Conservation (phyloP, 2,113 vertebrate species). For the Pithys albifrons region DNA sequence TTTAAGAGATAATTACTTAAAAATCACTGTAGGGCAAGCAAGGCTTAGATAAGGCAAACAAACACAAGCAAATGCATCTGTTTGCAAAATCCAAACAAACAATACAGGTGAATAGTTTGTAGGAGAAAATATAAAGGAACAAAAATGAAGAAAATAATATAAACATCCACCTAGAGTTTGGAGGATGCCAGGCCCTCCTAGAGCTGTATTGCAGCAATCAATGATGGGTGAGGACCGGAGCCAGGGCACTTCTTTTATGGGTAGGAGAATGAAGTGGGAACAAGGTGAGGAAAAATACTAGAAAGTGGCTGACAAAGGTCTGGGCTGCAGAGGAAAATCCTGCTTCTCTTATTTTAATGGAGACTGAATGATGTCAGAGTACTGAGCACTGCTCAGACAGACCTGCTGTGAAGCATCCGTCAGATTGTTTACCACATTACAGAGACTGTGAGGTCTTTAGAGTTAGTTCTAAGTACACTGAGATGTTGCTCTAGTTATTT, state of each 20-base stretch:
- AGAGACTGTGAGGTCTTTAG: background rate
- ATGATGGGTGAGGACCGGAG: background rate
- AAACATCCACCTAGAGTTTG: background rate
- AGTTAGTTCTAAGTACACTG: background rate
- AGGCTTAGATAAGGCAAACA: background rate
- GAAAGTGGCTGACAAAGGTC: background rate
- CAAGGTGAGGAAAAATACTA: background rate
- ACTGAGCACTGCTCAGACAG: background rate
- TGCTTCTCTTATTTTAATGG: background rate
- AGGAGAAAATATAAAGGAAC: background rate
- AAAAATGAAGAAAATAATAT: background rate
- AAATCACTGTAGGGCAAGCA: background rate
- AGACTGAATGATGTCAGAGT: background rate
- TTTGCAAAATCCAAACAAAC: background rate
- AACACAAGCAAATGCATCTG: background rate
- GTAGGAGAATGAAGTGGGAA: background rate
- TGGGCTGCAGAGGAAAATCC: background rate
- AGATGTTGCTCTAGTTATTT: background rate
- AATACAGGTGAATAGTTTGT: background rate
- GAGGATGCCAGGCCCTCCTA: background rate
- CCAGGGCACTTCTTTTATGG: background rate
- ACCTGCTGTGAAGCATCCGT: background rate
- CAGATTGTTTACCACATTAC: background rate
- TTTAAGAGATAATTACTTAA: background rate
- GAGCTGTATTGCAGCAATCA: background rate